Evolutionary conservation across 2,888 invertebrate species (phyloP), one percentile per base, ranked within the genome.

Genomic region (Eupeodes luniger): DNA sequence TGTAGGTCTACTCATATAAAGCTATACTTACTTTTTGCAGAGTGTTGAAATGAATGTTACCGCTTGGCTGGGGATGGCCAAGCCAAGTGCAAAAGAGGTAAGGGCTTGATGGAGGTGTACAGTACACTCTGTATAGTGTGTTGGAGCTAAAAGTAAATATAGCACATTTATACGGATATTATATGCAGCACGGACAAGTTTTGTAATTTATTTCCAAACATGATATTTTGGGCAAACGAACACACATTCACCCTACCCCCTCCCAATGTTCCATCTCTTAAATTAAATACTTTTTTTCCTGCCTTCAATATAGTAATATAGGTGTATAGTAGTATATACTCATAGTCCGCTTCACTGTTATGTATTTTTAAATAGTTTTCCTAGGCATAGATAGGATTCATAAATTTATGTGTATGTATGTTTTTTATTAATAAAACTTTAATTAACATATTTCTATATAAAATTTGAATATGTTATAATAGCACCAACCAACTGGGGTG

Each of bases 171-270:
- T n/a, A 36, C 61, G 53, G 69, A 79, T 81, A 79, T 79, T 89
- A 78, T 89, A 78, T 82, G 76, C 61, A 66, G 89, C 70, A 85
- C 79, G 89, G 82, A 85, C 89, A 89, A 89, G 89, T 89, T 89
- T 89, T 79, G 89, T 85, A 89, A 89, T 89, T 89, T 89, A 85
- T 89, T 85, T 82, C 66, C 85, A 85, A 89, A 89, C 89, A 89
- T 85, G 89, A 85, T 81, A 81, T 89, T 85, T 79, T 75, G 81
- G 74, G 67, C 78, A 74, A 75, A 66, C 72, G 77, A 80, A 76
- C 87, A 69, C 11, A 51, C 5, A 67, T 44, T 5, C 27, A 14
- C 53, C 14, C 47, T 78, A 3, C 40, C 40, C 6, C 9, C 40
- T 40, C 40, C 40, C 40, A 40, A 5, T 40, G 4, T 5, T 1